These are phyloP conservation scores for Scortum barcoo DNA, from an alignment of 2,113 vertebrate species.

Conservation along the genomic window DNA sequence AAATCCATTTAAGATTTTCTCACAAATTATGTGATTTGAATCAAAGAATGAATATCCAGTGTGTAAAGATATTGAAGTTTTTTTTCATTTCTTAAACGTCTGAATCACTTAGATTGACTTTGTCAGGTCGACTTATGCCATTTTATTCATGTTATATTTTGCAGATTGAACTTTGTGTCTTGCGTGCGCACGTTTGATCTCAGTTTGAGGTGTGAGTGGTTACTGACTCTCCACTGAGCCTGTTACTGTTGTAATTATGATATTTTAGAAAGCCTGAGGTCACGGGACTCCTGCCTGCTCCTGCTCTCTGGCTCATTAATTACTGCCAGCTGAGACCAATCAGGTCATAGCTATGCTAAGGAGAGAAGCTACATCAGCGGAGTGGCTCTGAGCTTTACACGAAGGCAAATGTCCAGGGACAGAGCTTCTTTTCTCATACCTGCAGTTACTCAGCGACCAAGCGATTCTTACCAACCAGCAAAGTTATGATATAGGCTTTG, in stretches of 20 bases:
- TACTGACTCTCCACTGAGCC: conserved; percentile 32
- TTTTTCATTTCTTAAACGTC: not conserved
- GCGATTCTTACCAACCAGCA: not conserved
- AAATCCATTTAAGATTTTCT: not conserved
- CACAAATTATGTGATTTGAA: not conserved
- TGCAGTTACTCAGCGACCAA: not conserved
- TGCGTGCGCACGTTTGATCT: not conserved
- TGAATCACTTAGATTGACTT: not conserved
- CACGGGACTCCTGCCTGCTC: conserved; percentile 60
- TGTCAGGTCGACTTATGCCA: not conserved
- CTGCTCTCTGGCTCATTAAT: conserved; percentile 71
- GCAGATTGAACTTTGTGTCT: not conserved
- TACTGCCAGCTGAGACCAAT: conserved; percentile 74
- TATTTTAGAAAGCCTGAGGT: conserved; percentile 67
- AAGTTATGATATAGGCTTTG: not conserved
- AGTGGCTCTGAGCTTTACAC: conserved; percentile 18
- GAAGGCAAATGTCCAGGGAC: not conserved
- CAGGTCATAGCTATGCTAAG: conserved; percentile 39
- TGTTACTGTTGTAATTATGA: conserved; percentile 64
- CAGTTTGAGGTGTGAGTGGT: conserved; percentile 30
- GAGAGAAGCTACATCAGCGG: conserved; percentile 41
- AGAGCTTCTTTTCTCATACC: not conserved
- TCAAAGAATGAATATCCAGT: not conserved
- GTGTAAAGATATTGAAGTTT: not conserved
- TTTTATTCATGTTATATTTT: not conserved